Percentiles rank a stretch among this genome's conserved stretches.
Evolutionary conservation across 2,888 invertebrate species (phyloP).

Genomic region (Homarus gammarus): DNA sequence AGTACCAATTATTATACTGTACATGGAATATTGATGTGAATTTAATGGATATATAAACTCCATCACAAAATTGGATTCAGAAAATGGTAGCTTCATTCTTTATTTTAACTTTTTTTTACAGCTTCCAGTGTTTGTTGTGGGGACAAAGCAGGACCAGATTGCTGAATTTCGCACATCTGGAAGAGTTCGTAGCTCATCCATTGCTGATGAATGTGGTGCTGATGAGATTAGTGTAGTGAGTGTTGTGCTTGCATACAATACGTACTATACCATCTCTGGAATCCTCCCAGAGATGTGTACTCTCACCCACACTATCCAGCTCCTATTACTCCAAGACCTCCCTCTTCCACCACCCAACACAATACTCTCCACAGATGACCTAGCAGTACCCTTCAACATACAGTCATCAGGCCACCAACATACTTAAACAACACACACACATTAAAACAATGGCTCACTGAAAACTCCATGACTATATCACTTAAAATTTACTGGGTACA

Average conservation of each 20-base stretch:
- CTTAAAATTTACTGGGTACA: no score
- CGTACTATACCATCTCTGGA: no score
- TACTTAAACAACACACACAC: no score
- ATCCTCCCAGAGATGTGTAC: not conserved
- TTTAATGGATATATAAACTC: no score
- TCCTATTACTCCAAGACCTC: no score
- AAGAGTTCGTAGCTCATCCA: constrained; percentile 81
- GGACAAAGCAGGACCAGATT: constrained; percentile 93
- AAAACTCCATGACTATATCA: no score
- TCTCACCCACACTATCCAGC: not conserved
- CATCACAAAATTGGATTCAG: not conserved
- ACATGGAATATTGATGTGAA: not conserved
- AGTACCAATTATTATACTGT: no score
- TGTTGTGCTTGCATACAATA: constrained; percentile 1
- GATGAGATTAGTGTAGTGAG: constrained; percentile 92
- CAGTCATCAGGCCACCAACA: no score
- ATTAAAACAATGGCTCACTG: no score
- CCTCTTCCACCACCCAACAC: no score
- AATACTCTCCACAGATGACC: no score
- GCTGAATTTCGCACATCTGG: constrained; percentile 82
- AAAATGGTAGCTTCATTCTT: not conserved
- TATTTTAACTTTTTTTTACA: constrained; percentile 79
- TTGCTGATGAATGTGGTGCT: constrained; percentile 94
- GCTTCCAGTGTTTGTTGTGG: constrained; percentile 96
- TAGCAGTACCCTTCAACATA: no score